A percentile compares a stretch with the other conserved stretches of the same genome.
These are phyloP conservation scores for Lepidurus couesii DNA, from an alignment of 1,140 invertebrate genomes.

Conservation along the genomic window DNA sequence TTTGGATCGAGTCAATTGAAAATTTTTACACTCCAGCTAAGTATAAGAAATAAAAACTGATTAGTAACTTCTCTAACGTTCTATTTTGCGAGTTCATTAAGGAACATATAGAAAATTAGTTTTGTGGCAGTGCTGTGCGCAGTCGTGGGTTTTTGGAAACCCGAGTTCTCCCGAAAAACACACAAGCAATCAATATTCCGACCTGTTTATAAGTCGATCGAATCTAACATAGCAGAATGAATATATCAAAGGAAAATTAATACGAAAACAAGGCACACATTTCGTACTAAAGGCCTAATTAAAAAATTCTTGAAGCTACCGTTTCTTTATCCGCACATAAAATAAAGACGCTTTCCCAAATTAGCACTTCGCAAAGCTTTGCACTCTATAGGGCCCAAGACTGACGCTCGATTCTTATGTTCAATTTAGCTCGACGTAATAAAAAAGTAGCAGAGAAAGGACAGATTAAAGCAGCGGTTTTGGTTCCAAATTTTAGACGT, in stretches of 20 bases:
- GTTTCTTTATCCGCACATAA: background rate
- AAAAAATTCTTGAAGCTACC: background rate
- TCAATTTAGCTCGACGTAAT: background rate
- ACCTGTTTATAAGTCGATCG: background rate
- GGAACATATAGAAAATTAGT: slow-evolving; percentile 2
- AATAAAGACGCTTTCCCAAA: background rate
- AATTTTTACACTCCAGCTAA: no score
- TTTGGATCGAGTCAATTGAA: no score
- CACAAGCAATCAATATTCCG: background rate
- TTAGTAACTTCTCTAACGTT: background rate
- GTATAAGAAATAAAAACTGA: no score
- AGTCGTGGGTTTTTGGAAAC: background rate
- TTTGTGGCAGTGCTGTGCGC: background rate
- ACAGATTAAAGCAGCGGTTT: background rate
- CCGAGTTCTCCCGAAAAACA: background rate
- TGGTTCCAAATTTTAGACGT: background rate
- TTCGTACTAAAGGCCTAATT: background rate
- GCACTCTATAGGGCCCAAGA: background rate
- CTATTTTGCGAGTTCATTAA: background rate
- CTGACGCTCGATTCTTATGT: background rate
- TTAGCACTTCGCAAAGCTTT: background rate
- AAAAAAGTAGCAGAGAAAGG: background rate
- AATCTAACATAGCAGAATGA: background rate
- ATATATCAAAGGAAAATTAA: no score
- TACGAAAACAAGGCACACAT: no score